These are phyloP conservation scores for Miniopterus natalensis DNA, from an alignment of 2,113 vertebrate species.

Conservation along the genomic window DNA sequence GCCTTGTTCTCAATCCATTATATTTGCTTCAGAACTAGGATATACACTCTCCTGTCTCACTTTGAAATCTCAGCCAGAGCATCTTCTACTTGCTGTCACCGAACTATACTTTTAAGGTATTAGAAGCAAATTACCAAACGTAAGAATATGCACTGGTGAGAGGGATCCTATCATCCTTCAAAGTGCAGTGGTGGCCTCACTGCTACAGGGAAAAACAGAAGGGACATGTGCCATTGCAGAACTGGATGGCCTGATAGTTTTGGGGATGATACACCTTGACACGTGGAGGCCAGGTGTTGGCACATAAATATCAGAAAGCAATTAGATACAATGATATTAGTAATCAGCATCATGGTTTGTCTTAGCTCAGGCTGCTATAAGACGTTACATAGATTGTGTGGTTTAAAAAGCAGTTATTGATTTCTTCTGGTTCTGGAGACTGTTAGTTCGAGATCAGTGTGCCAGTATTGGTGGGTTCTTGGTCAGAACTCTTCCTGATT, in stretches of 20 bases:
- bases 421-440: background rate
- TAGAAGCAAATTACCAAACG: background rate
- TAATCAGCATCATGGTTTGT: background rate
- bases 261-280: background rate
- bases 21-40: background rate
- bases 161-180: background rate
- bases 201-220: too few species aligned
- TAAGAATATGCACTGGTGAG: background rate
- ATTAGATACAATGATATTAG: background rate
- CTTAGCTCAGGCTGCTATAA: background rate
- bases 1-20: background rate
- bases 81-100: background rate
- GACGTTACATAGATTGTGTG: background rate
- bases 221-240: background rate
- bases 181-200: background rate
- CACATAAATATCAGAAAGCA: background rate
- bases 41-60: background rate
- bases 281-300: background rate
- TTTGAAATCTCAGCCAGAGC: background rate
- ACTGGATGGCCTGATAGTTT: background rate
- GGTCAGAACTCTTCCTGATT: background rate
- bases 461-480: background rate
- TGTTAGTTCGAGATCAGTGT: background rate
- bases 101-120: background rate
- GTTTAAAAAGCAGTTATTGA: background rate